Conservation (phyloP, 2,113 vertebrate species). For the Boulengeromyrus knoepffleri region DNA sequence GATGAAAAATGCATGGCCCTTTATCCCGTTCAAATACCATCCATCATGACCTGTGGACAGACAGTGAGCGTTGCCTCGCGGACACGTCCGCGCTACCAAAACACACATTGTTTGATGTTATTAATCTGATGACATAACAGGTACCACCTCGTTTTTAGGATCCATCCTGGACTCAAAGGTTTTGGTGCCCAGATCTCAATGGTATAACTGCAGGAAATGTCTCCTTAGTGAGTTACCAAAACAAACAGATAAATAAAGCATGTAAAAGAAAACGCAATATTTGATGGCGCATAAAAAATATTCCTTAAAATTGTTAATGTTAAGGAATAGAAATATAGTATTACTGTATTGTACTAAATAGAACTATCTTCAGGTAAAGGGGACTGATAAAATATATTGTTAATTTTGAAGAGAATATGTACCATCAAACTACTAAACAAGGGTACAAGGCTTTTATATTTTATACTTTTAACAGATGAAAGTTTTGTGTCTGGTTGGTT, state of each 20-base stretch:
- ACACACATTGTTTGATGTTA: slow-evolving; percentile 18
- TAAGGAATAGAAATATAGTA: background rate
- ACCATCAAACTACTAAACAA: background rate
- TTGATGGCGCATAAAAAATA: background rate
- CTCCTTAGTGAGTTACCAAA: background rate
- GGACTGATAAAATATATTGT: background rate
- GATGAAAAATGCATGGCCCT: slow-evolving; percentile 7
- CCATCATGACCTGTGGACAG: slow-evolving; percentile 12
- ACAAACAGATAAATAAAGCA: background rate
- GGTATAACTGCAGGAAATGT: background rate
- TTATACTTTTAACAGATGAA: background rate
- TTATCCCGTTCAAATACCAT: slow-evolving; percentile 3
- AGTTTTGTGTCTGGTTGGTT: background rate
- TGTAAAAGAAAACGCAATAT: background rate
- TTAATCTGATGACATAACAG: slow-evolving; percentile 17
- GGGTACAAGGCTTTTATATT: background rate
- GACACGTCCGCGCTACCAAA: background rate
- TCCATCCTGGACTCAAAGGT: background rate
- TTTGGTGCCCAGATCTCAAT: background rate
- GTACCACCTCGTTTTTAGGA: background rate
- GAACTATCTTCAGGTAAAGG: background rate
- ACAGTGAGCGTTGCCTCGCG: background rate
- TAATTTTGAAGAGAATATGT: background rate
- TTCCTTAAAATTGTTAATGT: background rate
- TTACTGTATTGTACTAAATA: background rate